Evolutionary conservation across 2,797 vertebrate genomes (phyloP), one percentile per base, ranked within the genome.

Genomic region (Malacoctenus gilli): DNA sequence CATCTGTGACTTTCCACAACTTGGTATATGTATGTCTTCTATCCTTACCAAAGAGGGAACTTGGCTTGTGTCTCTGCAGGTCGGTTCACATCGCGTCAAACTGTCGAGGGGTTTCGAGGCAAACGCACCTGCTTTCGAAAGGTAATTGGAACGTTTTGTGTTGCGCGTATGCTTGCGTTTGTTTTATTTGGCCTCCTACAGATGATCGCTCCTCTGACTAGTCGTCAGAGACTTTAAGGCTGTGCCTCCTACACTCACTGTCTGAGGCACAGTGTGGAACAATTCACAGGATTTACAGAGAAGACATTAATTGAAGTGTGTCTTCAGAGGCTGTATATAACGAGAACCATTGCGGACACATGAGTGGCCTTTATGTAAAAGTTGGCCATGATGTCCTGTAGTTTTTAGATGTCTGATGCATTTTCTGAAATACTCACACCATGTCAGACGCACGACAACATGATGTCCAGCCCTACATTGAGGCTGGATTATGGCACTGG

Each of bases 81-180:
- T 99, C 41, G 97, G 97, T 67, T 99, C 97, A 20, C 97, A 99
- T 83, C 96, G 97, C 52, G 97, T 99, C 68, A 95, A 97, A 78
- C 96, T 99, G 88, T 99, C 97, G 28, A 91, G 97, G 51, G 97
- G 97, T 52, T 98, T 98, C 61, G 97, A 99, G 86, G 95, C 96
- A 0, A 99, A 99, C 10, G 97, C 97, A 1, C 97, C 97, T 8
- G 97, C 97, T 38, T 99, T 99, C 87, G 97, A 99, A 85, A 96
- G 97, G 97, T 99, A 90, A 89, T 82, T 75, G n/a, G 38, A 32
- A 21, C 2, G 15, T 18, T 34, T 49, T 46, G 53, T 16, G 20
- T 18, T 36, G 10, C 19, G 8, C 9, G 4, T 20, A 39, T 11
- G 22, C 42, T 15, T 63, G 22, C 36, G 62, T 46, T 47, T 21